Conservation (phyloP, 2,113 vertebrate genomes). For the Lagenorhynchus albirostris region DNA sequence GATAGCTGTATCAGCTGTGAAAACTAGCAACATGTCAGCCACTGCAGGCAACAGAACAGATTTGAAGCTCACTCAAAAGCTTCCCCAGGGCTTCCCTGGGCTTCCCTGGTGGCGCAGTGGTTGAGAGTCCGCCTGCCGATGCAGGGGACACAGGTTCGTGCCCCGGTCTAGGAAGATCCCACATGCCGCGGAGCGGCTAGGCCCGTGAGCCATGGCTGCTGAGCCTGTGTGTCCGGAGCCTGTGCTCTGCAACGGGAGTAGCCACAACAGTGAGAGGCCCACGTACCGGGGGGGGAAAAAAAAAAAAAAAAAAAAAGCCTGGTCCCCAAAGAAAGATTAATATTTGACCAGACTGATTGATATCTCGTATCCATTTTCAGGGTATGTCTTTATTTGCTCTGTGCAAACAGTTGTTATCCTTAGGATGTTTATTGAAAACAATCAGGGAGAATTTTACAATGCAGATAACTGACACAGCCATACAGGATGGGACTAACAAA, state of each 20-base stretch:
- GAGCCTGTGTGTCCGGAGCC: no score
- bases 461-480: not conserved
- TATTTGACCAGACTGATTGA: not conserved
- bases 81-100: not conserved
- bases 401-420: not conserved
- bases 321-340: not conserved
- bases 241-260: no score
- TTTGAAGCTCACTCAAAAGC: not conserved
- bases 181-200: accelerated
- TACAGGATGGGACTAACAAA: not conserved
- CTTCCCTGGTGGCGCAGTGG: no score
- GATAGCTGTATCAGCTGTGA: not conserved
- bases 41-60: accelerated
- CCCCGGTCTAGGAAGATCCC: no score
- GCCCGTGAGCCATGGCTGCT: no score
- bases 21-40: not conserved
- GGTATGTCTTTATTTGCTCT: not conserved
- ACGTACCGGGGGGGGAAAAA: no score
- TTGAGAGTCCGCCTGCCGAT: no score
- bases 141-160: no score
- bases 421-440: not conserved
- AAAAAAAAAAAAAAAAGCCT: no score
- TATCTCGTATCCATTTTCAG: not conserved
- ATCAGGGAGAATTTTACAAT: not conserved
- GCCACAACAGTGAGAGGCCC: no score